Conservation (phyloP, 2,888 invertebrate genomes). For the Theodoxus fluviatilis region DNA sequence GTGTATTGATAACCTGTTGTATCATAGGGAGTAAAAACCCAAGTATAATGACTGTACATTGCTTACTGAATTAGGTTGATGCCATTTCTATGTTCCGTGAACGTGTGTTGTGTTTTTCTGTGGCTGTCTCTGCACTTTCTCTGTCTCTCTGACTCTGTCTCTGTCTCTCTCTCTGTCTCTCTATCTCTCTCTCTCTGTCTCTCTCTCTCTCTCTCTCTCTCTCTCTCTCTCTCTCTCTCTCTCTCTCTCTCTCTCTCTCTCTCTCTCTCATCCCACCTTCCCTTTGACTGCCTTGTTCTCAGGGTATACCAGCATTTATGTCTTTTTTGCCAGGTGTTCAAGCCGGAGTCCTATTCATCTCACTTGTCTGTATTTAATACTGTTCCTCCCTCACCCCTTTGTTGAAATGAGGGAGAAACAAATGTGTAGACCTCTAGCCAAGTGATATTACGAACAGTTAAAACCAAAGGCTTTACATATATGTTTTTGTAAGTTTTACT, state of each 20-base stretch:
- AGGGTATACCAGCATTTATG: background rate
- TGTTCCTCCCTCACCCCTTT: background rate
- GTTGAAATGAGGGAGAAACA: too few relatives aligned
- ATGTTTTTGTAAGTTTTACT: too few relatives aligned
- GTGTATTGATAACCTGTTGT: slow-evolving; percentile 11
- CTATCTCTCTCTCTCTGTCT: background rate
- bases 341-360: too few relatives aligned
- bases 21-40: too few relatives aligned
- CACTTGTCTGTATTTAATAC: background rate
- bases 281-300: background rate
- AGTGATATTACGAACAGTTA: too few relatives aligned
- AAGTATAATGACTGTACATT: too few relatives aligned
- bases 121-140: background rate
- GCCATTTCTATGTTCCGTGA: background rate
- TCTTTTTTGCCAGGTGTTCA: too few relatives aligned
- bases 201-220: slow-evolving; percentile 11
- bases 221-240: background rate
- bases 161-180: background rate
- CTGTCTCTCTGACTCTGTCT: background rate
- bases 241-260: too few relatives aligned
- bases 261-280: background rate
- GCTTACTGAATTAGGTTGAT: background rate
- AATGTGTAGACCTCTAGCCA: too few relatives aligned
- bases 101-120: background rate
- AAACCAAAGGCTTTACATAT: too few relatives aligned